Percentiles rank a stretch among this genome's conserved stretches.
Conservation (phyloP, 2,888 invertebrate species). For the Leptopterna dolabrata region DNA sequence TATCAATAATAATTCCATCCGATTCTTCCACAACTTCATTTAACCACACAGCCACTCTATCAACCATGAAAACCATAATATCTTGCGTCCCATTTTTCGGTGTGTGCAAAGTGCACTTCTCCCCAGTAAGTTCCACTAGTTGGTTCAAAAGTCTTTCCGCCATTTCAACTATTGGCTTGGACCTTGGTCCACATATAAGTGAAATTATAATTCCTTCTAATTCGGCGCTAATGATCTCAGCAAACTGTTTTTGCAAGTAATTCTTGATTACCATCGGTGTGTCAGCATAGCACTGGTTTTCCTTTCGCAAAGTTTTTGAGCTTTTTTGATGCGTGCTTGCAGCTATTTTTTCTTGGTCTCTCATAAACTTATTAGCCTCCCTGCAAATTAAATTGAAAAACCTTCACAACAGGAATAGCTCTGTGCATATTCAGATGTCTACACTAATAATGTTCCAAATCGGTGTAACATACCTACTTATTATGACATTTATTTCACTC, state of each 20-base stretch:
- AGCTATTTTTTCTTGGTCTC: background rate
- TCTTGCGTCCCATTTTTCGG: conserved; percentile 57
- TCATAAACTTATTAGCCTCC: conserved; percentile 42
- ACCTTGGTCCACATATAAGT: conserved; percentile 22
- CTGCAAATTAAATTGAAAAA: conserved; percentile 30
- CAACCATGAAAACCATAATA: conserved; percentile 58
- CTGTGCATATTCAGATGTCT: no score
- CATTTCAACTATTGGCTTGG: conserved; percentile 32
- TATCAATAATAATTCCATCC: background rate
- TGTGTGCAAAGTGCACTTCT: conserved; percentile 55
- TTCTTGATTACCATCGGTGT: conserved; percentile 39
- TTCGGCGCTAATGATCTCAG: background rate
- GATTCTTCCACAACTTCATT: conserved; percentile 20
- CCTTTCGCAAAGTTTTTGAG: background rate
- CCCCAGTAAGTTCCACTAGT: conserved; percentile 59
- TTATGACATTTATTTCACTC: no score
- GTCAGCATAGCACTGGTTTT: background rate
- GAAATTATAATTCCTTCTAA: background rate
- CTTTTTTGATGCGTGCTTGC: background rate
- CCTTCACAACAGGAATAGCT: background rate
- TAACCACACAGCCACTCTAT: conserved; percentile 59
- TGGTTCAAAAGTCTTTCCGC: conserved; percentile 56
- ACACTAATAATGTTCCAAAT: no score
- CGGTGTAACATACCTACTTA: no score
- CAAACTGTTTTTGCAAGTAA: conserved; percentile 12